Evolutionary conservation across 2,888 invertebrate genomes (phyloP).

Genomic region (Volucella inanis): DNA sequence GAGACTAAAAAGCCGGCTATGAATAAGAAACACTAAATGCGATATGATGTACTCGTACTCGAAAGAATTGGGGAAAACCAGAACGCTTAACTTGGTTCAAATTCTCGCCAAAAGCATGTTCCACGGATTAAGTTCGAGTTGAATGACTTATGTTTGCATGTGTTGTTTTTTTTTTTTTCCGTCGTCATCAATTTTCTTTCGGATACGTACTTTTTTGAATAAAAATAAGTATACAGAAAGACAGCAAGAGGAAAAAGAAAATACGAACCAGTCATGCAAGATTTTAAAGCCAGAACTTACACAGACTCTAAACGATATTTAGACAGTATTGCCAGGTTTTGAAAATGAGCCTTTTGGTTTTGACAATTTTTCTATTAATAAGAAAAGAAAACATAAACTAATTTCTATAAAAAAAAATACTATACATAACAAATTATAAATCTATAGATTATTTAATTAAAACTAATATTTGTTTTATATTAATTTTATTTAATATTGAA

Average conservation of each 20-base stretch:
- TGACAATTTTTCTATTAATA: neutral
- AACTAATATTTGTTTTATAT: too few species aligned
- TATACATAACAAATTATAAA: too few species aligned
- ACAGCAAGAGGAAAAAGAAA: neutral
- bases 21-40: conserved; percentile 29
- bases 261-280: conserved; percentile 21
- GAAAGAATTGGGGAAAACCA: conserved; percentile 10
- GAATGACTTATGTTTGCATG: conserved; percentile 50
- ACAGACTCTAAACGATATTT: neutral
- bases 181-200: neutral
- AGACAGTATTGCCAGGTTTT: conserved; percentile 8
- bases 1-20: conserved; percentile 50
- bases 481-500: too few species aligned
- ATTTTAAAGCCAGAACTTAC: conserved; percentile 1
- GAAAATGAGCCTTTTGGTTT: neutral
- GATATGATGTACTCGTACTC: neutral
- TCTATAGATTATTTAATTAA: too few species aligned
- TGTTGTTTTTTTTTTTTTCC: neutral
- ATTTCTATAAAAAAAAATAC: too few species aligned
- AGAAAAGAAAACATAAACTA: too few species aligned
- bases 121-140: conserved; percentile 28
- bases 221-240: neutral
- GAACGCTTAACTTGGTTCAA: conserved; percentile 17
- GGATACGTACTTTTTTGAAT: neutral
- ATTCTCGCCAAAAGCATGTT: neutral